These are phyloP conservation scores for Pogonomyrmex barbatus DNA, from an alignment of 1,140 invertebrate genomes.

Conservation along the genomic window DNA sequence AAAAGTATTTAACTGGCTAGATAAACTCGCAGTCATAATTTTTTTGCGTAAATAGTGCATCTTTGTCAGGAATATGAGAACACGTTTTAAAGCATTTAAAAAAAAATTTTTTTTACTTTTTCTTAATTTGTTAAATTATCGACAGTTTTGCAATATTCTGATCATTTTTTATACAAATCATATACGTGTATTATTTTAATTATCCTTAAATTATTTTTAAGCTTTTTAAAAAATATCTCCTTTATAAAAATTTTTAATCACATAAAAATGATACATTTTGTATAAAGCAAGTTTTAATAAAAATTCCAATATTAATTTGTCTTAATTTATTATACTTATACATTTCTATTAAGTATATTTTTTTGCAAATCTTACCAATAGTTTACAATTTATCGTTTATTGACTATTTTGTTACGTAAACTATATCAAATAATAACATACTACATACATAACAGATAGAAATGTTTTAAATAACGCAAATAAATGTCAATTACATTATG, in stretches of 20 bases:
- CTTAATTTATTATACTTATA: neutral
- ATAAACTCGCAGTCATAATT: neutral
- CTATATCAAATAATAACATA: neutral
- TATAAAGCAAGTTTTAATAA: neutral
- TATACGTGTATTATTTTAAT: neutral
- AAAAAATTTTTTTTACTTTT: neutral
- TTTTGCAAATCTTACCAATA: neutral
- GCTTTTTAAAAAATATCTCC: neutral
- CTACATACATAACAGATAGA: too few relatives aligned
- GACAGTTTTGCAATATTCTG: neutral
- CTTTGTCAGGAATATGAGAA: neutral
- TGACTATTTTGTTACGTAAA: neutral
- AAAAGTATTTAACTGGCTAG: slow-evolving; percentile 18
- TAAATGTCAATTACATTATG: neutral
- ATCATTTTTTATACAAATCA: neutral
- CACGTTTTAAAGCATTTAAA: neutral
- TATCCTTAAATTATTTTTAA: neutral
- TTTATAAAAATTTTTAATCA: neutral
- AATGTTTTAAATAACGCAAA: too few relatives aligned
- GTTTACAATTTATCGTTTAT: neutral
- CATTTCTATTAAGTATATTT: neutral
- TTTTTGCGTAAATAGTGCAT: slow-evolving; percentile 13
- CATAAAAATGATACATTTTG: neutral
- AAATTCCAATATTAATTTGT: neutral
- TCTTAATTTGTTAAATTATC: neutral